Evolutionary conservation across 2,113 vertebrate genomes (phyloP).

Genomic region (Saccopteryx leptura): DNA sequence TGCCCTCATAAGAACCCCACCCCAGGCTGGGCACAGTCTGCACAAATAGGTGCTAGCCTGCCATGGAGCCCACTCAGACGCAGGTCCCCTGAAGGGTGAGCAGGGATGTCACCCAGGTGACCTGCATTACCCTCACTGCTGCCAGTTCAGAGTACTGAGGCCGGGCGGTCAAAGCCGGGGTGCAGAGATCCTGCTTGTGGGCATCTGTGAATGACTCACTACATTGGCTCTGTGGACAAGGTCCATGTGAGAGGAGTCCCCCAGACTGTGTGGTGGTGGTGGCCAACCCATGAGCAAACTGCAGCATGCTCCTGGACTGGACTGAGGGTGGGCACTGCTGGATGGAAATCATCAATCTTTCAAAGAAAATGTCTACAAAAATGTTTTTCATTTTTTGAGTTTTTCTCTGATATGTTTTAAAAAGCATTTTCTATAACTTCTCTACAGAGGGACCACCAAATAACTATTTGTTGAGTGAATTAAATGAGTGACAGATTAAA

Average conservation of each 20-base stretch:
- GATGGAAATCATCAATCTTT: not conserved
- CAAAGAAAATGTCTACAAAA: not conserved
- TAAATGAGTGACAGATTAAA: not conserved
- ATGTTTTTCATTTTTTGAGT: not conserved
- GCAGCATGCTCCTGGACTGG: not conserved
- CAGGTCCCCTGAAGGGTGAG: not conserved
- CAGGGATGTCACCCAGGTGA: not conserved
- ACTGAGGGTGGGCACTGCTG: too few relatives aligned
- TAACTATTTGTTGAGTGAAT: not conserved
- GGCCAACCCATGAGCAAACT: not conserved
- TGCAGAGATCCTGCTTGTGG: not conserved
- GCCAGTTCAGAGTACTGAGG: too few relatives aligned
- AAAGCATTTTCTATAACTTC: not conserved
- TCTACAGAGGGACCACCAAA: not conserved
- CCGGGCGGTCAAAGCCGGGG: not conserved
- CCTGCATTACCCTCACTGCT: not conserved
- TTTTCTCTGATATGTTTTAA: not conserved
- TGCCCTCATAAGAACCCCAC: not conserved
- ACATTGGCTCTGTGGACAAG: fast-evolving
- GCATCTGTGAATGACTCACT: not conserved
- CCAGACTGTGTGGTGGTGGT: not conserved
- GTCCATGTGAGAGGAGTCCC: not conserved
- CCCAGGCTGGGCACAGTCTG: too few relatives aligned
- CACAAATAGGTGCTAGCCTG: too few relatives aligned
- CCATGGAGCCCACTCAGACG: too few relatives aligned